Conservation (phyloP, 2,888 invertebrate genomes). For the Agonopterix alstromeriana region DNA sequence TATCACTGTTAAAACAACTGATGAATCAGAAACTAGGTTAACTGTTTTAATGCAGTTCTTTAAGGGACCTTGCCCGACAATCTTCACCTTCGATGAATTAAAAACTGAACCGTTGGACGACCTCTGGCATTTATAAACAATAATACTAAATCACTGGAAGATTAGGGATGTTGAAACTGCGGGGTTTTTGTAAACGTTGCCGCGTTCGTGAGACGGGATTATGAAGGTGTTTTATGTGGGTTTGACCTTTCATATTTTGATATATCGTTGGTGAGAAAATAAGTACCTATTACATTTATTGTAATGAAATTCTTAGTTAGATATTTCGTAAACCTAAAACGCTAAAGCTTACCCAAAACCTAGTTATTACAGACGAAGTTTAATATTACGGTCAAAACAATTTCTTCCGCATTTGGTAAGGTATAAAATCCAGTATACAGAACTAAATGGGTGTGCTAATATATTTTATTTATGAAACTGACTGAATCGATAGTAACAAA, state of each 20-base stretch:
- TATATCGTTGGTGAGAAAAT: too few species aligned
- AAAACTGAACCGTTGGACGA: conserved; percentile 21
- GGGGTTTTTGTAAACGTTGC: conserved; percentile 29
- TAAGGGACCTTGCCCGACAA: conserved; percentile 31
- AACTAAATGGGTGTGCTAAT: not conserved
- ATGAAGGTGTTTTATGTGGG: not conserved
- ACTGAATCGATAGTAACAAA: not conserved
- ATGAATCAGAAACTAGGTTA: conserved; percentile 8
- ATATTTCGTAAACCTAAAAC: too few species aligned
- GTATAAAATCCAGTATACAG: too few species aligned
- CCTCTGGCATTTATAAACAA: conserved; percentile 47
- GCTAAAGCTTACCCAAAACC: too few species aligned
- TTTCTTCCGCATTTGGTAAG: too few species aligned
- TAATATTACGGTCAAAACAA: too few species aligned
- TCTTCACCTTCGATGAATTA: conserved; percentile 50
- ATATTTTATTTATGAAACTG: conserved; percentile 1
- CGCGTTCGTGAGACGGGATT: conserved; percentile 6
- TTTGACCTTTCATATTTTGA: not conserved
- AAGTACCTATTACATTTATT: too few species aligned
- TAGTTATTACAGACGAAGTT: too few species aligned
- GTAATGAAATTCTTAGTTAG: too few species aligned
- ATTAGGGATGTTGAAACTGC: conserved; percentile 27
- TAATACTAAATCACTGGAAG: conserved; percentile 42
- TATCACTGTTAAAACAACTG: too few species aligned
- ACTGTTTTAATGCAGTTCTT: conserved; percentile 28